A percentile compares a stretch with the other conserved stretches of the same genome.
phyloP scores from a whole-genome alignment of 2,797 vertebrate genomes.

The Buceros bicornis region DNA sequence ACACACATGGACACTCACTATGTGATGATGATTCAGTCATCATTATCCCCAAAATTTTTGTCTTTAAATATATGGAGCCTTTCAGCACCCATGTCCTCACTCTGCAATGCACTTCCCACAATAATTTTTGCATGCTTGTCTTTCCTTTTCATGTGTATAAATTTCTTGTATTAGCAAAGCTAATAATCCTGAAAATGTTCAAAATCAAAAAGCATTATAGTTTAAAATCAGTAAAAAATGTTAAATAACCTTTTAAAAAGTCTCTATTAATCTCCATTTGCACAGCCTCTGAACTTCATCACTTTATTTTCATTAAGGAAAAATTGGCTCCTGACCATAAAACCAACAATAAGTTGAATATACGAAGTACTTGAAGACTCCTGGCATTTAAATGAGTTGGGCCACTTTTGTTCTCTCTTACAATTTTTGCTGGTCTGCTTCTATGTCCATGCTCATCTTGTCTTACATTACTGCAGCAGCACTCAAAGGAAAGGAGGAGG shows the following conservation, averaged over 20 bases:
- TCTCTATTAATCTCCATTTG: slow-evolving; percentile 25
- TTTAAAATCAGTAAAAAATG: slow-evolving; percentile 26
- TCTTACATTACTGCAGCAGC: background rate
- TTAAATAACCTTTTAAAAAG: background rate
- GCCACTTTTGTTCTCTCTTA: background rate
- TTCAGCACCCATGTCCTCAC: background rate
- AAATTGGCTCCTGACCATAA: slow-evolving; percentile 10
- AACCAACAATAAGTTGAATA: background rate
- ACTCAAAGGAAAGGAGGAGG: background rate
- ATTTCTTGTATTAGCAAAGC: slow-evolving; percentile 22
- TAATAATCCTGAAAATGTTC: slow-evolving; percentile 51
- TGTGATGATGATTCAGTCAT: slow-evolving; percentile 44
- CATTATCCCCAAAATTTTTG: background rate
- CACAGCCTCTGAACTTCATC: slow-evolving; percentile 5
- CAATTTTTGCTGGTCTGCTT: background rate
- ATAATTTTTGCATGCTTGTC: slow-evolving; percentile 1
- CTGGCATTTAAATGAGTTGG: background rate
- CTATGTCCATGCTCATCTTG: rapidly evolving
- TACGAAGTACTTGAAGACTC: background rate
- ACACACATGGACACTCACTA: background rate
- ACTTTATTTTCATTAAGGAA: slow-evolving; percentile 16
- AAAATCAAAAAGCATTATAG: slow-evolving; percentile 40
- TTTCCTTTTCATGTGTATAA: background rate
- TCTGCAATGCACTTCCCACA: background rate
- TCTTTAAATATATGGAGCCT: slow-evolving; percentile 31